Evolutionary conservation across 2,113 vertebrate genomes (phyloP).

Genomic region (Otocyon megalotis): DNA sequence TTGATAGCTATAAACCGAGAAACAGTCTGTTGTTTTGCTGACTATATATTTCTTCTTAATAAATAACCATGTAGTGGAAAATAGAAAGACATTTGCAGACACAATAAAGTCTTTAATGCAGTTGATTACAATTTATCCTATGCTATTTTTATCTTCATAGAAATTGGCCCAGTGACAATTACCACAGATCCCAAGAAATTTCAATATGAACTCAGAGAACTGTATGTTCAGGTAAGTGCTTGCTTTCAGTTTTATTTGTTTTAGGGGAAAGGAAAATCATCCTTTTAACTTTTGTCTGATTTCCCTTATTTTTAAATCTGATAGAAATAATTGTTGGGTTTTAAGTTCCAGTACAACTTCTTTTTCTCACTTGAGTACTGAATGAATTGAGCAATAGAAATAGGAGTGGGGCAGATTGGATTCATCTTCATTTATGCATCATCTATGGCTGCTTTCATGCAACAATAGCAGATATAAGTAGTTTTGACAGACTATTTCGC

Average conservation of each 20-base stretch:
- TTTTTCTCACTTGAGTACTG: background rate
- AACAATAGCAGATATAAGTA: background rate
- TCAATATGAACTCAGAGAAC: constrained; percentile 97
- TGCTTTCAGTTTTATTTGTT: background rate
- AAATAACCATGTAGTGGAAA: background rate
- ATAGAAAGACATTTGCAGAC: background rate
- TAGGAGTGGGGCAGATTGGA: background rate
- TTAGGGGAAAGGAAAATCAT: background rate
- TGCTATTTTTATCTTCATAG: constrained; percentile 84
- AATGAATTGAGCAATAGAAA: background rate
- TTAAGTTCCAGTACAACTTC: background rate
- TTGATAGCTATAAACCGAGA: constrained; percentile 17
- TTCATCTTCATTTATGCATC: background rate
- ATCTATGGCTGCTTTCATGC: background rate
- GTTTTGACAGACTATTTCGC: background rate
- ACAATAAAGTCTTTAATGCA: background rate
- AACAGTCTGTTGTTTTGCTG: background rate
- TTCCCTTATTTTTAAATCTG: background rate
- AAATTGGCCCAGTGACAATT: constrained; percentile 98
- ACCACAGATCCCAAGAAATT: constrained; percentile 99
- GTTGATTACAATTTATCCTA: background rate
- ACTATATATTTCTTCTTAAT: background rate
- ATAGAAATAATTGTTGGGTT: background rate
- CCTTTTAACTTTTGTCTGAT: background rate
- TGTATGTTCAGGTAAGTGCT: constrained; percentile 97